These are phyloP conservation scores for Drosophila mimetica DNA, from an alignment of 2,888 invertebrate species.

Conservation along the genomic window DNA sequence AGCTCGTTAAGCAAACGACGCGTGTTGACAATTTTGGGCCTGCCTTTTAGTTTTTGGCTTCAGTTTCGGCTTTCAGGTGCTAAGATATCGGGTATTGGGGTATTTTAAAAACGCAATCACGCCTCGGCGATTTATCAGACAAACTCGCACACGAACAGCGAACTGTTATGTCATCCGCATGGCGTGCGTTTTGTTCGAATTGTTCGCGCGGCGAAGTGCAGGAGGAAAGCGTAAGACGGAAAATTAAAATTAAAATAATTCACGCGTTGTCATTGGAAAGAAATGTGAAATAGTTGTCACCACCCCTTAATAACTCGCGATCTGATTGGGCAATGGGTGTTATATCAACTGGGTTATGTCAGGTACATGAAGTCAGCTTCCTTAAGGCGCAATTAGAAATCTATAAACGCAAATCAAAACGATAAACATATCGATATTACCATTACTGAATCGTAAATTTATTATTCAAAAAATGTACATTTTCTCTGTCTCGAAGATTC, in stretches of 20 bases:
- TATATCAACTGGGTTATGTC: background rate
- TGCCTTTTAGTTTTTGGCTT: constrained; percentile 14
- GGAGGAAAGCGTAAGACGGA: constrained; percentile 36
- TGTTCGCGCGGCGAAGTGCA: constrained; percentile 17
- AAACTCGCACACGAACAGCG: constrained; percentile 32
- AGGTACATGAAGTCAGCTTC: too few relatives aligned
- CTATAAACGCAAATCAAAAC: too few relatives aligned
- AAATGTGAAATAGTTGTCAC: constrained; percentile 28
- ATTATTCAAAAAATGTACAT: too few relatives aligned
- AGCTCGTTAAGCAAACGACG: constrained; percentile 18
- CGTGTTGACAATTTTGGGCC: constrained; percentile 51
- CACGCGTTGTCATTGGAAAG: constrained; percentile 49
- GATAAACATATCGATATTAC: too few relatives aligned
- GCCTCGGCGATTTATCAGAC: constrained; percentile 85
- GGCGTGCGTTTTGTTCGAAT: constrained; percentile 26
- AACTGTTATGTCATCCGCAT: constrained; percentile 42
- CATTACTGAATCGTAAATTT: too few relatives aligned
- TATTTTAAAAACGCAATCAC: constrained; percentile 65
- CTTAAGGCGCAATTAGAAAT: too few relatives aligned
- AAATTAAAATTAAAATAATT: constrained; percentile 37
- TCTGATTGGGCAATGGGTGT: background rate
- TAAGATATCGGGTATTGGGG: constrained; percentile 2
- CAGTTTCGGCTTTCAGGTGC: constrained; percentile 5
- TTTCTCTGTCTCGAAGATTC: too few relatives aligned
- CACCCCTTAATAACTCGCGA: background rate